These are phyloP conservation scores for Rhizomys pruinosus DNA, from an alignment of 2,113 vertebrate species.

Conservation along the genomic window DNA sequence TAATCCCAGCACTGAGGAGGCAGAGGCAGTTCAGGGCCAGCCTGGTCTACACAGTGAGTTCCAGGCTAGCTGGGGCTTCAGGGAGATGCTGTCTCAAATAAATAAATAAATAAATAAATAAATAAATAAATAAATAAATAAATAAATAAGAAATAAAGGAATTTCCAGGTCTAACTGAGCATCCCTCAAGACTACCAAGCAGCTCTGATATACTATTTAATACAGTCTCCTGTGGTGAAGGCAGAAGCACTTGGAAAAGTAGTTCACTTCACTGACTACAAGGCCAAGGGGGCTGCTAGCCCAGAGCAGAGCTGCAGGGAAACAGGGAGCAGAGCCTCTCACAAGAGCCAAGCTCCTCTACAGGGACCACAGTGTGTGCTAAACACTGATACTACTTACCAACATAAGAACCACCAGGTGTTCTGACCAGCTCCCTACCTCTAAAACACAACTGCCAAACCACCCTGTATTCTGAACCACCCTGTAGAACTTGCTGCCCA, in stretches of 20 bases:
- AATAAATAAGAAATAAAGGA: slow-evolving; percentile 3
- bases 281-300: neutral
- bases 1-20: too few species aligned
- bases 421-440: neutral
- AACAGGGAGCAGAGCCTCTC: neutral
- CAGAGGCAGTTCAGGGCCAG: too few species aligned
- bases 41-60: too few species aligned
- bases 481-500: neutral
- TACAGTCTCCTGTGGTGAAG: neutral
- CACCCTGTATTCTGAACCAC: neutral
- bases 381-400: neutral
- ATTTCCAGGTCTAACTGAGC: neutral
- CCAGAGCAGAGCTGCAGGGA: neutral
- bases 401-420: neutral
- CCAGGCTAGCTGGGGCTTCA: too few species aligned
- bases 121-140: neutral
- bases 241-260: slow-evolving; percentile 5
- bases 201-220: neutral
- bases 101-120: too few species aligned
- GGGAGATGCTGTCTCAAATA: too few species aligned
- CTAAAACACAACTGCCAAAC: neutral
- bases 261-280: accelerated
- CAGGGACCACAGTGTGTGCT: neutral
- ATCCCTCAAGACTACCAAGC: neutral
- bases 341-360: neutral